A percentile compares a stretch with the other conserved stretches of the same genome.
These are phyloP conservation scores for Sardina pilchardus DNA, from an alignment of 2,113 vertebrate genomes.

Conservation along the genomic window DNA sequence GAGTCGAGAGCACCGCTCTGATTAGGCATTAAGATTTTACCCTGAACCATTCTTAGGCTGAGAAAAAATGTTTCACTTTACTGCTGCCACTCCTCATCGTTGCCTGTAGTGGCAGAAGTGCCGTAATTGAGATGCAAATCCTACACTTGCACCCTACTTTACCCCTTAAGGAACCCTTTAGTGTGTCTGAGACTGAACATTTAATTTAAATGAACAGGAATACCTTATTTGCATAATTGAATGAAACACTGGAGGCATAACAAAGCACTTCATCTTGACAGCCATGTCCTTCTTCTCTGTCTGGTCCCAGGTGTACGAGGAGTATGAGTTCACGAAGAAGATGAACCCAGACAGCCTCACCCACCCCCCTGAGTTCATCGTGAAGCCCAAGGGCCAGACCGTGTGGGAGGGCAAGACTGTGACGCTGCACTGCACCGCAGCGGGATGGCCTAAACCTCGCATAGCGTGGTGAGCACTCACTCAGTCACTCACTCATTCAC, in stretches of 20 bases:
- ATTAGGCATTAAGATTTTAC: no score
- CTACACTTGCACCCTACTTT: no score
- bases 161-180: no score
- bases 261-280: not conserved
- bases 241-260: not conserved
- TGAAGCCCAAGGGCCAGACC: conserved; percentile 90
- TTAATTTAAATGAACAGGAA: not conserved
- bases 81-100: no score
- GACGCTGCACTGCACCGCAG: conserved; percentile 86
- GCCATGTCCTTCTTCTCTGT: not conserved
- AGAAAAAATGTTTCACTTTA: no score
- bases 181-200: no score
- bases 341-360: conserved; percentile 88
- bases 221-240: not conserved
- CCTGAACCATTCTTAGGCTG: no score
- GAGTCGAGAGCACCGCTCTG: conserved; percentile 33
- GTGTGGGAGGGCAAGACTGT: conserved; percentile 91
- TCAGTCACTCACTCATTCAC: no score
- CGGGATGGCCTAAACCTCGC: conserved; percentile 92
- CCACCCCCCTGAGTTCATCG: conserved; percentile 86
- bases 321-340: conserved; percentile 84
- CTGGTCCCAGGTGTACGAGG: conserved; percentile 81
- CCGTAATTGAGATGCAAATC: no score
- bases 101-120: no score
- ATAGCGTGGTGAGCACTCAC: conserved; percentile 70